Conservation (phyloP, 2,113 vertebrate genomes). For the Coptodon bakossiorum region DNA sequence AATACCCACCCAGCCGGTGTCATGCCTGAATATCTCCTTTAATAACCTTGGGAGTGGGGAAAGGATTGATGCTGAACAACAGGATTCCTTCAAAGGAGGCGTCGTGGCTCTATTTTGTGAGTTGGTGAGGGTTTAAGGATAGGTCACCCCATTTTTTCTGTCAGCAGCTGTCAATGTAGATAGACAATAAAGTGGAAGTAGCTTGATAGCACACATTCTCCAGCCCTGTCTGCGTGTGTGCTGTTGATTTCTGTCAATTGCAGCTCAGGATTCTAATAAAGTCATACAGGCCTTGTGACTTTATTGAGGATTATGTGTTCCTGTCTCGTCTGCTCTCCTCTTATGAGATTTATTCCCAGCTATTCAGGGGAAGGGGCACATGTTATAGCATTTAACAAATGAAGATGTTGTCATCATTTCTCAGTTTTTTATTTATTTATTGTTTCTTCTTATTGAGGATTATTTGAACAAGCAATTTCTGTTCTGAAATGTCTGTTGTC, state of each 20-base stretch:
- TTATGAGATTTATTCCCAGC: not conserved
- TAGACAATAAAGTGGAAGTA: not conserved
- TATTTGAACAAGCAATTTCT: not conserved
- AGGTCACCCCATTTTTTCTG: not conserved
- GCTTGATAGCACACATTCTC: not conserved
- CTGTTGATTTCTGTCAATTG: not conserved
- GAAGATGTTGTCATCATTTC: not conserved
- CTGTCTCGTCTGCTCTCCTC: not conserved
- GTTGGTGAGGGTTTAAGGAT: slow-evolving; percentile 6
- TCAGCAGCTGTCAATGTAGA: not conserved
- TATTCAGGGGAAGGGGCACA: not conserved
- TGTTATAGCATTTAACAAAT: not conserved
- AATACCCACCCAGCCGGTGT: not conserved
- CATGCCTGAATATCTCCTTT: not conserved
- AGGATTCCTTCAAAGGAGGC: not conserved
- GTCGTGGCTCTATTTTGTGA: not conserved
- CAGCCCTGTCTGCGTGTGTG: not conserved
- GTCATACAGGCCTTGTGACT: not conserved
- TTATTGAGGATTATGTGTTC: slow-evolving; percentile 45
- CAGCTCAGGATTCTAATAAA: slow-evolving; percentile 27
- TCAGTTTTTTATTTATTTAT: not conserved
- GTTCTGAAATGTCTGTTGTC: not conserved
- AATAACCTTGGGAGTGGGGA: not conserved
- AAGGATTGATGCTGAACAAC: not conserved
- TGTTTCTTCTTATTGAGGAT: not conserved